Base-by-base conservation (phyloP, 2,888 invertebrate species). In the Lapara coniferarum region DNA sequence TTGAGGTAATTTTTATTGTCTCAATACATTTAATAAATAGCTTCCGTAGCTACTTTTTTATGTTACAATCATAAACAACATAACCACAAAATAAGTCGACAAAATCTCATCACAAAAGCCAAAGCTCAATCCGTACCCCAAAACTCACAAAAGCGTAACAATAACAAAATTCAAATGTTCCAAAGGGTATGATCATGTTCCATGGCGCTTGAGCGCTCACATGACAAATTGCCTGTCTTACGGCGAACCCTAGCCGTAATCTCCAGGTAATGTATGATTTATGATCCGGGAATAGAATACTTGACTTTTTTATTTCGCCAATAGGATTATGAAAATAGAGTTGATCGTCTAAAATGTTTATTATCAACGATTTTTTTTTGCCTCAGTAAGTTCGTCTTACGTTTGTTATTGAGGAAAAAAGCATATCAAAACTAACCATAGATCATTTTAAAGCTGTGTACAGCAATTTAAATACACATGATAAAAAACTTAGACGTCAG, bases 191-290 rank as follows among this genome's bases (percentile, higher is more conserved):
- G 85, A 87, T 84, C 83, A 81, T 82, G 81, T 83, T 77, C 71
- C 57, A 58, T 14, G 66, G 75, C 86, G 89, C 86, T 80, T 89
- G 90, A 89, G 83, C 84, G 88, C 86, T 73, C 84, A 73, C 79
- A 88, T 91, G 91, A 93, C 92, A 93, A 93, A 93, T 93, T 90
- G 89, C 89, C 89, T 92, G 92, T 90, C 89, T 78, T 79, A 75
- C 74, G 56, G 66, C 75, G 46, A 86, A 85, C 86, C 89, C 87
- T 87, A 84, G 78, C 87, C 71, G 74, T 77, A 82, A 84, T 83
- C 84, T 82, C 67, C 92, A 92, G 92, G 93, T 92, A 92, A 90
- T 90, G 82, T 87, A 88, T 91, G 93, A 93, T 93, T 91, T 92
- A 92, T 91, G 85, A 82, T 77, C 76, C 78, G 81, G 81, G 86